Base-by-base conservation (phyloP, 2,888 invertebrate genomes). In the Drosophila paucipuncta region DNA sequence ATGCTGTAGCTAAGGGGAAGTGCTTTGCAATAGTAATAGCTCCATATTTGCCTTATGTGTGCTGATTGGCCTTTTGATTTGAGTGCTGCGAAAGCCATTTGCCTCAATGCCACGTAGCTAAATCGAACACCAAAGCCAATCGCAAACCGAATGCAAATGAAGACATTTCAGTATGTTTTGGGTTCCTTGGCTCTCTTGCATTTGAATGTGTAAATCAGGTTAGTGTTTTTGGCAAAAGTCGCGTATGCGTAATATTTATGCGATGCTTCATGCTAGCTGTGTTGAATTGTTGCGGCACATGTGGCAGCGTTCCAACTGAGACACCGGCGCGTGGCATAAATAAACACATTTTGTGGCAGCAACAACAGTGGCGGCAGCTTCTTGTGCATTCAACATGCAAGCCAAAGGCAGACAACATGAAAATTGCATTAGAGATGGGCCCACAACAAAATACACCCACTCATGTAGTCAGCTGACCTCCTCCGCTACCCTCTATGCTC, bases 191-290 rank as follows among this genome's bases (percentile, higher is more conserved):
- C 41, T 63, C 52, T 69, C 57, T 50, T 66, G 72, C 63, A 72
- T 70, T 68, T 67, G 59, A 72, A 71, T 80, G 68, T 63, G 67
- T 60, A 80, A 87, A 89, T 82, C 87, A 80, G 86, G 83, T 78
- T 87, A 85, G 63, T 71, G 58, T 69, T 68, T 68, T 73, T 73
- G 71, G 69, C 76, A 64, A 49, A 53, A 65, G 75, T 61, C 68
- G 72, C 90, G 85, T 85, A 89, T 88, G 73, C 78, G 88, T 72
- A 71, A 87, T 89, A 83, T 87, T 80, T 78, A 82, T 83, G 73
- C 63, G 76, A 30, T 59, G 58, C 30, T 62, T 35, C 35, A 53
- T 37, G 54, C 37, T 60, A 49, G 50, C 35, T 16, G 39, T 7
- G 28, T 33, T 52, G 62, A 22, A 25, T 60, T 9, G 18, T 22